Evolutionary conservation across 1,140 invertebrate species (phyloP).

Genomic region (Hesperophylax magnus): DNA sequence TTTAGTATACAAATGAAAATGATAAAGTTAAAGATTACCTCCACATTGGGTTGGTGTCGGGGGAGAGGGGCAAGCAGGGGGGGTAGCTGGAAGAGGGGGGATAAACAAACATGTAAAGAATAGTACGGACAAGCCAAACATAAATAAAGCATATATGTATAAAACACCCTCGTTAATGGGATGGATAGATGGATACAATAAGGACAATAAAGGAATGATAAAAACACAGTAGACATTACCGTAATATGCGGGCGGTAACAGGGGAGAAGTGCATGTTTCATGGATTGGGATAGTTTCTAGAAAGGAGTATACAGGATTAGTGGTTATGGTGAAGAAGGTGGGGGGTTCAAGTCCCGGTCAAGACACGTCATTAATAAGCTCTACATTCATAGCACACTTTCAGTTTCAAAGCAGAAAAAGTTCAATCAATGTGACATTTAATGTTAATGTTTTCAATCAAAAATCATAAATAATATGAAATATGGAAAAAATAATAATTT

Average conservation of each 20-base stretch:
- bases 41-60: slow-evolving; percentile 57
- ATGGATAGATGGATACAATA: too few species aligned
- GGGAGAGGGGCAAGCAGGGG: slow-evolving; percentile 38
- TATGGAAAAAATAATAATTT: too few species aligned
- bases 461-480: too few species aligned
- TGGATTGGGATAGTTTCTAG: slow-evolving; percentile 41
- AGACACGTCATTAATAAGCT: too few species aligned
- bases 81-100: slow-evolving; percentile 27
- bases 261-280: slow-evolving; percentile 28
- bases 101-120: background rate
- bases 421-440: too few species aligned
- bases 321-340: background rate
- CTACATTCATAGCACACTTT: too few species aligned
- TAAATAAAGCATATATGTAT: too few species aligned
- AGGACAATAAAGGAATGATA: too few species aligned
- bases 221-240: slow-evolving; percentile 13
- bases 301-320: slow-evolving; percentile 15
- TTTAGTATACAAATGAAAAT: too few species aligned
- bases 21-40: slow-evolving; percentile 52
- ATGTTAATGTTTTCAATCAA: too few species aligned
- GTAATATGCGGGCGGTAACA: slow-evolving; percentile 41
- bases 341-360: background rate
- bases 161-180: too few species aligned
- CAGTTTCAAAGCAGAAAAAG: too few species aligned
- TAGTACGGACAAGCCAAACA: background rate